A percentile compares a stretch with the other conserved stretches of the same genome.
These are phyloP conservation scores for Odontocolon sp. DNA, from an alignment of 2,888 invertebrate genomes.

Conservation along the genomic window DNA sequence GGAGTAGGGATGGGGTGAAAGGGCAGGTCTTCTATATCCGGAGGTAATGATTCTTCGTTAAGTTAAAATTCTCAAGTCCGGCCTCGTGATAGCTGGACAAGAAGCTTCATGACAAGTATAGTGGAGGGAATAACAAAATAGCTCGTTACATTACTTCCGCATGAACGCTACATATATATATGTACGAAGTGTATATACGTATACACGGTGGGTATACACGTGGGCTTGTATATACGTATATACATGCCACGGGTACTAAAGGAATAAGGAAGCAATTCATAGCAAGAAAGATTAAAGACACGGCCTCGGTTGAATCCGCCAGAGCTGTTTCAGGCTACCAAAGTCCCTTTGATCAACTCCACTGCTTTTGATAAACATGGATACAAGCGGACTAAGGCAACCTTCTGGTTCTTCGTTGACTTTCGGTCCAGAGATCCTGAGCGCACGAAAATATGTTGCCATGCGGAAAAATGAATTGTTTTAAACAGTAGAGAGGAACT, in stretches of 20 bases:
- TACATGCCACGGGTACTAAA: too few relatives aligned
- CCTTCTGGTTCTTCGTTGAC: background rate
- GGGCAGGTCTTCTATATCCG: conserved; percentile 30
- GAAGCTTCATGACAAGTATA: too few relatives aligned
- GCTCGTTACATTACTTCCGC: background rate
- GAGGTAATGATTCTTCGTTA: conserved; percentile 37
- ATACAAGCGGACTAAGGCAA: background rate
- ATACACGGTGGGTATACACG: too few relatives aligned
- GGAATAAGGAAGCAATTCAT: background rate
- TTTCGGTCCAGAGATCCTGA: background rate
- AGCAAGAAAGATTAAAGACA: conserved; percentile 9
- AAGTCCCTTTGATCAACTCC: conserved; percentile 31
- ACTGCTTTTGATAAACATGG: background rate
- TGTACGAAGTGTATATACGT: too few relatives aligned
- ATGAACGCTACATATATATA: background rate
- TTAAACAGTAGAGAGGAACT: background rate
- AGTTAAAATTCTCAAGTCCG: conserved; percentile 14
- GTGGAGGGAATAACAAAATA: background rate
- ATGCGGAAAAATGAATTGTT: background rate
- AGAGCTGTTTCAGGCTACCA: conserved; percentile 6
- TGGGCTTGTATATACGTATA: too few relatives aligned
- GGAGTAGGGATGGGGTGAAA: background rate
- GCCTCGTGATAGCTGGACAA: background rate
- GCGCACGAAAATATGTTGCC: background rate
- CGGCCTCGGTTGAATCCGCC: conserved; percentile 11